Evolutionary conservation across 2,888 invertebrate genomes (phyloP), one percentile per base, ranked within the genome.

Genomic region (Brachypalpus laphriformis): DNA sequence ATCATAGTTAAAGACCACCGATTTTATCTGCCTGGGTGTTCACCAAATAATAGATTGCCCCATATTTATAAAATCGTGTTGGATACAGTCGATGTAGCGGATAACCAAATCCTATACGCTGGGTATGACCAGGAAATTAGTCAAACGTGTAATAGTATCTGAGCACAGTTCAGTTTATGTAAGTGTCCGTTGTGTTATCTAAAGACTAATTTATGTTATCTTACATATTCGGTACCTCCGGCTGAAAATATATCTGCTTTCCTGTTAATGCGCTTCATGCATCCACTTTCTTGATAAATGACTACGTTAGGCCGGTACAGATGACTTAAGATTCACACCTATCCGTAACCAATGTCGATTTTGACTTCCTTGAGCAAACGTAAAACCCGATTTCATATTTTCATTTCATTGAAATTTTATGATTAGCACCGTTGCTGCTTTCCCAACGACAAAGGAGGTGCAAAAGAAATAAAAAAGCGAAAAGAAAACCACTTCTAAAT

Each of bases 341-440:
- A n/a, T n/a, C 56, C 34, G 8, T 51, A 54, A 28, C 45, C 20
- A 65, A 49, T 22, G 34, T 22, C 37, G 5, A 28, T 34, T 14
- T 49, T 7, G 3, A 42, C 42, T 68, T 68, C 68, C 68, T 54
- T 31, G 18, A 56, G 11, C 31, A 45, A 47, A 31, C 34, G 4
- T 20, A 5, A 25, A 54, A 56, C 28, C 22, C 34, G 70, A 70
- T 70, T 70, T 70, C 70, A 45, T 70, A 70, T 47, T 70, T 70
- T 57, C 57, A 57, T 57, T 42, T 56, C 56, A 31, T 25, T 54
- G 16, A 37, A 59, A 59, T 59, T 40, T 59, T 37, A 40, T 57
- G 25, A 42, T 61, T 25, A 42, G n/a, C 51, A 20, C 45, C 31
- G 63, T 47, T 16, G 45, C 14, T 31, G 45, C 11, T 45, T 49